Percentiles rank a stretch among this genome's conserved stretches.
phyloP scores from a whole-genome alignment of 2,888 invertebrate genomes.

The Chalcosyrphus nemorum region DNA sequence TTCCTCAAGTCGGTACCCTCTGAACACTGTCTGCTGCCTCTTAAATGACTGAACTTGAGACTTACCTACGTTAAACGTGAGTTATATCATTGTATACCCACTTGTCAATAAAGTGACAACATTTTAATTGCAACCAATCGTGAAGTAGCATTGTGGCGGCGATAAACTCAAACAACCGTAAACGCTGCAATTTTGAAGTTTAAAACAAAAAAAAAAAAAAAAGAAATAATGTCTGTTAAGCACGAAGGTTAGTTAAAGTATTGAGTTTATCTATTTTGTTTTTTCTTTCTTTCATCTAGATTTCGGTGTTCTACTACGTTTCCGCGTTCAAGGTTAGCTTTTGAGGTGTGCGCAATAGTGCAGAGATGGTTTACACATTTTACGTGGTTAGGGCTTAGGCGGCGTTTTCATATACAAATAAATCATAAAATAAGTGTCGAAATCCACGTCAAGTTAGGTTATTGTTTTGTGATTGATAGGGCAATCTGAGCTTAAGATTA shows the following conservation, averaged over 20 bases:
- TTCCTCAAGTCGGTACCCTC: neutral
- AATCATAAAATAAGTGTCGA: neutral
- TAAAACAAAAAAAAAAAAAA: conserved; percentile 4
- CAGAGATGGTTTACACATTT: conserved; percentile 12
- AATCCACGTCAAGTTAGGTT: conserved; percentile 4
- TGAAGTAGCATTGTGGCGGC: neutral
- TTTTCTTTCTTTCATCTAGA: neutral
- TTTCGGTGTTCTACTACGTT: conserved; percentile 23
- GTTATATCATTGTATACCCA: conserved; percentile 14
- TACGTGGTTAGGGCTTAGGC: neutral
- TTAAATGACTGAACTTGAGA: conserved; percentile 38
- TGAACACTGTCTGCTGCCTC: neutral
- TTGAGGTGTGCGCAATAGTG: conserved; percentile 15
- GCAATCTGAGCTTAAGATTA: neutral
- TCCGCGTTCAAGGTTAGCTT: conserved; percentile 29
- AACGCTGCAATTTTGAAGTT: conserved; percentile 16
- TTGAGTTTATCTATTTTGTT: neutral
- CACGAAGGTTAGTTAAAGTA: conserved; percentile 17
- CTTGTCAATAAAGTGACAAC: conserved; percentile 15
- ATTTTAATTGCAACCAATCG: conserved; percentile 2
- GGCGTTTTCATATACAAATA: neutral
- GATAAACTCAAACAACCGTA: conserved; percentile 6
- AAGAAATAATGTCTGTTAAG: too few relatives aligned
- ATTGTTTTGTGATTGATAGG: conserved; percentile 18
- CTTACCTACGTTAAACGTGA: conserved; percentile 2